A percentile compares a stretch with the other conserved stretches of the same genome.
phyloP scores from a whole-genome alignment of 2,113 vertebrate genomes.

The Pterocles orientalis region DNA sequence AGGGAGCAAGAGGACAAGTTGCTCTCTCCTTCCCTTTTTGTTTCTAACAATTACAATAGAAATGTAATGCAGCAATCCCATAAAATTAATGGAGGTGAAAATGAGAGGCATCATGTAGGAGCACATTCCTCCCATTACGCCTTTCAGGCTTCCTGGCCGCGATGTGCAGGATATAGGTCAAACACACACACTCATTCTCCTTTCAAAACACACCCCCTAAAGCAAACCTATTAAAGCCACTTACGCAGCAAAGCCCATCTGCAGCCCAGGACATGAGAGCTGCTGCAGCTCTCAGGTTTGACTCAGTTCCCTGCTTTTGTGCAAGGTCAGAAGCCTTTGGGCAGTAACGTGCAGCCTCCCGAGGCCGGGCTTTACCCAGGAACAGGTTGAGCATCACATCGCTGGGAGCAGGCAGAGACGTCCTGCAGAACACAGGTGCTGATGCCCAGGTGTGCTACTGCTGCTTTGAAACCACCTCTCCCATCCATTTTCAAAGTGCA shows the following conservation, averaged over 20 bases:
- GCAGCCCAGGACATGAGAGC: fast-evolving
- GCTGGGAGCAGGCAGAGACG: neutral
- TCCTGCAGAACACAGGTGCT: neutral
- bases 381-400: fast-evolving
- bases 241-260: neutral
- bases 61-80: neutral
- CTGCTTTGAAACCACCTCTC: neutral
- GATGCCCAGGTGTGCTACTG: neutral
- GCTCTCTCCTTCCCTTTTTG: neutral
- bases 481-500: neutral
- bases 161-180: conserved; percentile 39
- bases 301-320: neutral
- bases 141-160: neutral
- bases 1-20: neutral
- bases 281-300: neutral
- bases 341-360: neutral
- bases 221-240: neutral
- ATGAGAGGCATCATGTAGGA: neutral
- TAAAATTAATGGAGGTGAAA: conserved; percentile 59
- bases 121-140: neutral
- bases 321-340: neutral
- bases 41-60: neutral
- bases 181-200: neutral
- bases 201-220: neutral
- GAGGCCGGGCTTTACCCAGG: neutral